Base-by-base conservation (phyloP, 2,797 vertebrate species). In the Erithacus rubecula region DNA sequence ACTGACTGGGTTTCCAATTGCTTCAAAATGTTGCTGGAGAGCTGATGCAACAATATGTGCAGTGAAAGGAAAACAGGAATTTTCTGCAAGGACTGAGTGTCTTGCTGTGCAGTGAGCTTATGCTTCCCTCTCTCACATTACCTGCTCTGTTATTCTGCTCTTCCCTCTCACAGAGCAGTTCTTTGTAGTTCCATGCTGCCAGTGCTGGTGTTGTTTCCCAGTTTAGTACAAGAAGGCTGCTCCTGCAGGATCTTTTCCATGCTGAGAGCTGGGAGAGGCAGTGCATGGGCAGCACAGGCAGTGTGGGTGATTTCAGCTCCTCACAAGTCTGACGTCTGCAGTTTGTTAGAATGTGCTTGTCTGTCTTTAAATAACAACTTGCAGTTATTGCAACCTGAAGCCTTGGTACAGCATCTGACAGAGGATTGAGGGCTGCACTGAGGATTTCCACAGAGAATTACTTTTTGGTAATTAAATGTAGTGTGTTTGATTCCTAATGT, bases 201-300 rank as follows among this genome's bases (percentile, higher is more conserved):
- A 60, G 67, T 13, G 89, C 87, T 90, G 83, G 47, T 62, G 82
- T 53, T 91, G 65, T 91, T 90, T 91, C 89, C 85, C 46, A 41
- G 76, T 67, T 86, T 79, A 76, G 87, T 32, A 47, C 34, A 39
- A 27, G 77, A 83, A 44, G 55, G 58, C 68, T 89, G 92, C 60
- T 94, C 65, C n/a, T 76, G 52, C 60, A 87, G 87, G 34, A 49
- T 86, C 49, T 65, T 68, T 22, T 15, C 27, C 2, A 2, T 37
- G 60, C 46, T 75, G 56, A 55, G 77, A 87, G 78, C 64, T 92
- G 81, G 65, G 81, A 82, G 34, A 82, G 89, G 93, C 81, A 56
- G 70, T 26, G 49, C 26, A 39, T 39, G 90, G 91, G 90, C 88
- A 90, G 83, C 21, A 63, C 72, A 82, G 88, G 87, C 32, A 0